Percentiles rank a stretch among this genome's conserved stretches.
Evolutionary conservation across 2,113 vertebrate species (phyloP).

Genomic region (Pantherophis guttatus): DNA sequence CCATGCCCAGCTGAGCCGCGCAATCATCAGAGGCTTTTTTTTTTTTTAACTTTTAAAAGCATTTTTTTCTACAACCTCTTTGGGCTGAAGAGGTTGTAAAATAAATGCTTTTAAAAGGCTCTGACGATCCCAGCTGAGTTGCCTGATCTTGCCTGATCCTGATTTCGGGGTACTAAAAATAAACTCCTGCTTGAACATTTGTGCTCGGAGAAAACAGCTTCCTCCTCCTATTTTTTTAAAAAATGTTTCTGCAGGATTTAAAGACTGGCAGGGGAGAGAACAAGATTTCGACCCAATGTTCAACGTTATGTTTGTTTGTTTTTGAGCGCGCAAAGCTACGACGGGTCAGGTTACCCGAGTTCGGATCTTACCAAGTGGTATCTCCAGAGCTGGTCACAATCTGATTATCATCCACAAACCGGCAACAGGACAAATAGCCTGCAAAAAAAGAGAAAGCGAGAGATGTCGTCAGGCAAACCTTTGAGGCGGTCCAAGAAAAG

Average conservation of each 20-base stretch:
- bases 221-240: too few relatives aligned
- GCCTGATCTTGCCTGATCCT: background rate
- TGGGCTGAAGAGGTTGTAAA: too few relatives aligned
- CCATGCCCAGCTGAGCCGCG: too few relatives aligned
- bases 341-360: background rate
- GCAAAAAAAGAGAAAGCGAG: background rate
- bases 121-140: too few relatives aligned
- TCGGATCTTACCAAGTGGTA: conserved; percentile 90
- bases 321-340: background rate
- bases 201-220: background rate
- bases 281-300: background rate
- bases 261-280: background rate
- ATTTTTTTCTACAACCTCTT: too few relatives aligned
- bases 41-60: too few relatives aligned
- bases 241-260: background rate
- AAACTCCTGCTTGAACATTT: background rate
- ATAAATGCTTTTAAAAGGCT: too few relatives aligned
- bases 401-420: conserved; percentile 98
- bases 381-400: conserved; percentile 98
- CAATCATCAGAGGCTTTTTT: too few relatives aligned
- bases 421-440: conserved; percentile 99
- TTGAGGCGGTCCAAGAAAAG: background rate
- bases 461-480: background rate
- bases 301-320: background rate
- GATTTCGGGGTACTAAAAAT: background rate